phyloP scores from a whole-genome alignment of 1,140 invertebrate genomes.

The Sarcophaga bullata region DNA sequence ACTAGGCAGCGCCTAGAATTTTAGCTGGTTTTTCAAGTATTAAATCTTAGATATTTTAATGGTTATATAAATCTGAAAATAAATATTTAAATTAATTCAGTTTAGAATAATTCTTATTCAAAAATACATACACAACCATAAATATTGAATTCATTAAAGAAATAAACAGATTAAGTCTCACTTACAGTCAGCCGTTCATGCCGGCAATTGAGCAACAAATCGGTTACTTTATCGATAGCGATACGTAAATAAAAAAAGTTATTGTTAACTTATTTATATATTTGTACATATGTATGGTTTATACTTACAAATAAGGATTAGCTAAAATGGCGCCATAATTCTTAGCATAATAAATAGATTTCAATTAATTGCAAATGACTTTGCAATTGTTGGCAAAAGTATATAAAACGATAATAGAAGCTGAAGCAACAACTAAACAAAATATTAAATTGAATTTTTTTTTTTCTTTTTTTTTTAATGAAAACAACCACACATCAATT shows the following conservation, averaged over 20 bases:
- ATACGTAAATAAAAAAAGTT: too few species aligned
- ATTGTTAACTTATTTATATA: not conserved
- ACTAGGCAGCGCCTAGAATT: too few species aligned
- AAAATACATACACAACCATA: not conserved
- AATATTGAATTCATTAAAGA: not conserved
- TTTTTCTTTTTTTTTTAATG: too few species aligned
- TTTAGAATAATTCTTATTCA: not conserved
- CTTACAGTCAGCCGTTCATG: not conserved
- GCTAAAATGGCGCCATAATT: constrained; percentile 25
- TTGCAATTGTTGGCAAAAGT: not conserved
- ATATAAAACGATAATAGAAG: not conserved
- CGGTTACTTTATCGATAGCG: too few species aligned
- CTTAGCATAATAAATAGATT: not conserved
- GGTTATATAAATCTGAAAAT: too few species aligned
- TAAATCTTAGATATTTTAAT: too few species aligned
- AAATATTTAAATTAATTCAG: too few species aligned
- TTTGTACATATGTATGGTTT: not conserved
- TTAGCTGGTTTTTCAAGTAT: too few species aligned
- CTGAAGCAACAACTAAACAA: not conserved
- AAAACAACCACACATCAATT: too few species aligned
- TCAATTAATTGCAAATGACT: constrained; percentile 16
- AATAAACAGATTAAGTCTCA: not conserved
- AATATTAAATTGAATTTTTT: too few species aligned
- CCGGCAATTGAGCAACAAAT: too few species aligned
- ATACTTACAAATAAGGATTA: constrained; percentile 14